Evolutionary conservation across 2,113 vertebrate genomes (phyloP).

Genomic region (Phyllopteryx taeniolatus): DNA sequence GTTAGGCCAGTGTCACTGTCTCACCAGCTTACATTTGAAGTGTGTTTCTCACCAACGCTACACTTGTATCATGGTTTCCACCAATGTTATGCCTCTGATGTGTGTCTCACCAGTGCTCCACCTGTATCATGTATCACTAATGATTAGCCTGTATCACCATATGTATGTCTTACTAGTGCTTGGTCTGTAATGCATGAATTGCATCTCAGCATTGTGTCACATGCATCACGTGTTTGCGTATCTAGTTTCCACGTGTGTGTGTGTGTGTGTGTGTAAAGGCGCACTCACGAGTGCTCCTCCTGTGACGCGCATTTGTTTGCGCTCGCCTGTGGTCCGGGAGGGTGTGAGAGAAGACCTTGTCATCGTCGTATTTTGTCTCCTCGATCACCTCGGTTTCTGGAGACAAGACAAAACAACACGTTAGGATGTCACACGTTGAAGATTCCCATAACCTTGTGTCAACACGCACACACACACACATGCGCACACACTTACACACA

Average conservation of each 20-base stretch:
- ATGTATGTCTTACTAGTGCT: no score
- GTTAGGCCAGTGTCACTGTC: no score
- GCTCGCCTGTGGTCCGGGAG: constrained; percentile 54
- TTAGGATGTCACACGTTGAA: constrained; percentile 27
- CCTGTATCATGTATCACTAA: no score
- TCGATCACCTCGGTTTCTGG: constrained; percentile 70
- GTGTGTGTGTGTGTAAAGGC: constrained; percentile 1
- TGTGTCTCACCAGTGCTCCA: not conserved
- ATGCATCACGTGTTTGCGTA: not conserved
- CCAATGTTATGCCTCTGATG: no score
- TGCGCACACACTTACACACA: constrained; percentile 6
- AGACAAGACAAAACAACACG: constrained; percentile 45
- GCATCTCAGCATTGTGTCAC: not conserved
- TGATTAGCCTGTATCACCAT: not conserved
- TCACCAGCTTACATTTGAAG: no score
- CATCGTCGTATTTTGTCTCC: constrained; percentile 63
- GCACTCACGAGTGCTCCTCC: constrained; percentile 67
- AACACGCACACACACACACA: constrained; percentile 14
- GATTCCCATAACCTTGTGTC: constrained; percentile 8
- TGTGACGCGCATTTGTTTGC: constrained; percentile 58
- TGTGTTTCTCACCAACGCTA: not conserved
- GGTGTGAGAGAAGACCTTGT: constrained; percentile 67
- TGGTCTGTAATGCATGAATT: not conserved
- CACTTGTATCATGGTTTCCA: not conserved
- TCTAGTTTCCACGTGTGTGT: not conserved